Conservation (phyloP, 92 coral and sea anemone species). For the Siderastrea radians region DNA sequence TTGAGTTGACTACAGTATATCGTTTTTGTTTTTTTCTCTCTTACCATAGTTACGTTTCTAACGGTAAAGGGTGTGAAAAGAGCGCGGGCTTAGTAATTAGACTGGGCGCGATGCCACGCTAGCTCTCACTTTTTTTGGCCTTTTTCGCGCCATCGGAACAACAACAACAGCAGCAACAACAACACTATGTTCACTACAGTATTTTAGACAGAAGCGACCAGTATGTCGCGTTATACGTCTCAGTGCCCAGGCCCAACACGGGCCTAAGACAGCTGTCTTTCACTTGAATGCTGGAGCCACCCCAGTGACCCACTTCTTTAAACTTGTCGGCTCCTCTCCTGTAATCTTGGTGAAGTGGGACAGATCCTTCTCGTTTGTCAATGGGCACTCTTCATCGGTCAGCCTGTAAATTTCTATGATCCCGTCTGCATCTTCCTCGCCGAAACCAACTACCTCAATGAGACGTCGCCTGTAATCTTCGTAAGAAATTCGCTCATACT, state of each 20-base stretch:
- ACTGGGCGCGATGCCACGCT: no score
- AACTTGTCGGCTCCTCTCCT: slow-evolving; percentile 64
- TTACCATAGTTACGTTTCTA: no score
- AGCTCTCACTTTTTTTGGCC: no score
- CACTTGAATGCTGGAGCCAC: slow-evolving; percentile 42
- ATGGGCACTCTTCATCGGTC: slow-evolving; percentile 47
- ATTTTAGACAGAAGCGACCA: not conserved
- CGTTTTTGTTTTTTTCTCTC: no score
- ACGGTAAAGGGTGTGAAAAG: no score
- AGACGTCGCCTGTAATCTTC: slow-evolving; percentile 57
- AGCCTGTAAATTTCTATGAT: slow-evolving; percentile 58
- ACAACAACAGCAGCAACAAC: no score
- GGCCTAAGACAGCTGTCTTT: not conserved
- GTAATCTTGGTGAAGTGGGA: slow-evolving; percentile 61
- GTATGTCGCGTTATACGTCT: not conserved
- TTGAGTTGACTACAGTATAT: no score
- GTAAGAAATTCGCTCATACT: slow-evolving; percentile 62
- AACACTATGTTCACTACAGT: no score
- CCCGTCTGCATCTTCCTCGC: slow-evolving; percentile 67
- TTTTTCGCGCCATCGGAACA: no score
- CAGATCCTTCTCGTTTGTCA: slow-evolving; percentile 24
- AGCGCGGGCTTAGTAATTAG: no score
- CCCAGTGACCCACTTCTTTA: slow-evolving; percentile 54
- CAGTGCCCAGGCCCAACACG: not conserved
- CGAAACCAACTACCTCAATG: slow-evolving; percentile 45